These are phyloP conservation scores for Marmota monax DNA, from an alignment of 2,113 vertebrate genomes.

Conservation along the genomic window DNA sequence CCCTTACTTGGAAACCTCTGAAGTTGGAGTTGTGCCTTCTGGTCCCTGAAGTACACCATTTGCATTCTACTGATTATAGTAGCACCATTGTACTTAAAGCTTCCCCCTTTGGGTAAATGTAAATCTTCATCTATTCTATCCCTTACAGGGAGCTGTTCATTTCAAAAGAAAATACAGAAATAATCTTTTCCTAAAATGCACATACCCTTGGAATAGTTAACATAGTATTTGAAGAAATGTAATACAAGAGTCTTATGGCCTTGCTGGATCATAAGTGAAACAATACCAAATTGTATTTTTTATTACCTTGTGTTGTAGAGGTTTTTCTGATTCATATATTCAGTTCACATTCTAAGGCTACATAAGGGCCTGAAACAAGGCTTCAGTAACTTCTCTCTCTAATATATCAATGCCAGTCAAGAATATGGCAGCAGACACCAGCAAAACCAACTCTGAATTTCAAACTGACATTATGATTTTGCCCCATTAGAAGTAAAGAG, in stretches of 20 bases:
- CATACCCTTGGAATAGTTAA: slow-evolving; percentile 22
- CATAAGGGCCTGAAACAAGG: not conserved
- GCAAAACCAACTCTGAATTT: not conserved
- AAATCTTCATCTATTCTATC: slow-evolving; percentile 53
- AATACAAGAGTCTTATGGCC: not conserved
- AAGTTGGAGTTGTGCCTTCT: not conserved
- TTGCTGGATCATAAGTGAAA: slow-evolving; percentile 63
- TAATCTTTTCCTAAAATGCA: slow-evolving; percentile 41
- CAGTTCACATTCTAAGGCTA: slow-evolving; percentile 35
- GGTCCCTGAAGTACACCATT: not conserved
- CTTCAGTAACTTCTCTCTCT: not conserved
- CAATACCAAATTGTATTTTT: slow-evolving; percentile 47
- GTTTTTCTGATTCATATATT: slow-evolving; percentile 55
- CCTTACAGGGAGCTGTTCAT: slow-evolving; percentile 45
- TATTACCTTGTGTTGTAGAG: not conserved
- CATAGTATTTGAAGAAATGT: not conserved
- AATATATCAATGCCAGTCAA: slow-evolving; percentile 1
- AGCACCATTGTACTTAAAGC: slow-evolving; percentile 23
- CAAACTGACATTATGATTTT: slow-evolving; percentile 42
- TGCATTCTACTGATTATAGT: slow-evolving; percentile 42
- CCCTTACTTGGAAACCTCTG: slow-evolving; percentile 15
- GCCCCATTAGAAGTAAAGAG: not conserved
- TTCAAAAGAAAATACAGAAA: slow-evolving; percentile 55
- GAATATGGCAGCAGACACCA: slow-evolving; percentile 27
- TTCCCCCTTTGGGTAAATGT: not conserved